These are phyloP conservation scores for Dendronephthya gigantea DNA, from an alignment of 64 coral and sea anemone genomes.

Conservation along the genomic window DNA sequence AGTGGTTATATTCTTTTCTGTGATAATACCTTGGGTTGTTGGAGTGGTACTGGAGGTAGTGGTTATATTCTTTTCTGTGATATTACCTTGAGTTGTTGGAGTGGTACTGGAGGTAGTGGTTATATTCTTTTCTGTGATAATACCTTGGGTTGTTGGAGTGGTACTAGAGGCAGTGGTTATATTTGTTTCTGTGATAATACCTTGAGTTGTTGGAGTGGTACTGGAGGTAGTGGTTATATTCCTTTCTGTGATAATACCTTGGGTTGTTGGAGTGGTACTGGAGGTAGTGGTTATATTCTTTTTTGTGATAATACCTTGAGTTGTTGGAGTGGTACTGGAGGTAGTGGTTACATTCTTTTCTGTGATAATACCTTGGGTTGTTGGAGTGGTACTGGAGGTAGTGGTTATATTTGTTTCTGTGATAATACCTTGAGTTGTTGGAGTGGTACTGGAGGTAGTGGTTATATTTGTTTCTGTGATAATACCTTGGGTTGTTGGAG, in stretches of 20 bases:
- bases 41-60: background rate
- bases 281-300: background rate
- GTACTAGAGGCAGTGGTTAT: background rate
- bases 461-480: background rate
- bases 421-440: background rate
- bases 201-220: background rate
- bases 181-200: background rate
- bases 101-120: too few relatives aligned
- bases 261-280: background rate
- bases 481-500: background rate
- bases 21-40: conserved; percentile 3
- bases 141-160: background rate
- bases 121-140: too few relatives aligned
- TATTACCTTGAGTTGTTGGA: background rate
- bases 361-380: background rate
- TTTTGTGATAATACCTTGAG: background rate
- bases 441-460: background rate
- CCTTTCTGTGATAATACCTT: too few relatives aligned
- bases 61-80: background rate
- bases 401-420: background rate
- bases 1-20: background rate
- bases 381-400: background rate
- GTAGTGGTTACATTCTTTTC: background rate
- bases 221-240: background rate
- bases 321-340: background rate